phyloP scores from a whole-genome alignment of 2,888 invertebrate genomes.

The Microchrysa polita region DNA sequence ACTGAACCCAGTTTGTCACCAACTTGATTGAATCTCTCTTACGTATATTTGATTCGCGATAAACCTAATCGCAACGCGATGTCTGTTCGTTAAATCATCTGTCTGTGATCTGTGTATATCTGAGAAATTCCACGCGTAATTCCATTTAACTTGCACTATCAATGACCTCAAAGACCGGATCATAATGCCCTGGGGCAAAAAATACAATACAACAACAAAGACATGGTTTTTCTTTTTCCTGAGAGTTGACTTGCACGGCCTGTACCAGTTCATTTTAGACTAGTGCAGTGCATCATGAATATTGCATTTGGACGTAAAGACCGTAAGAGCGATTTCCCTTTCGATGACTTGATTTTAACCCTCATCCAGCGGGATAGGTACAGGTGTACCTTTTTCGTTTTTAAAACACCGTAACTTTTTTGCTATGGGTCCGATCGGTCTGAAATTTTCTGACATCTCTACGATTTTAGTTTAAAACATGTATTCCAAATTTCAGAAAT shows the following conservation, averaged over 20 bases:
- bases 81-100: conserved; percentile 1
- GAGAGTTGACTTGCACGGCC: not conserved
- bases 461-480: too few relatives aligned
- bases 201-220: too few relatives aligned
- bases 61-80: conserved; percentile 23
- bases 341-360: conserved; percentile 16
- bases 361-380: too few relatives aligned
- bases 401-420: too few relatives aligned
- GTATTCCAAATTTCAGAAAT: too few relatives aligned
- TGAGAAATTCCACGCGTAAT: conserved; percentile 28
- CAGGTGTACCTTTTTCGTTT: too few relatives aligned
- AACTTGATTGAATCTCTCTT: conserved; percentile 4
- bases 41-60: not conserved
- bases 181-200: conserved; percentile 16
- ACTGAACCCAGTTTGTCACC: conserved; percentile 1
- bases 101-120: not conserved
- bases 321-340: conserved; percentile 32
- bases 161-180: not conserved
- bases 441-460: too few relatives aligned
- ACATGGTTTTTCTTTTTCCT: conserved; percentile 16
- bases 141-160: conserved; percentile 10
- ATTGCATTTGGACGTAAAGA: not conserved
- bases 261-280: conserved; percentile 2
- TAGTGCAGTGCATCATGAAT: not conserved
- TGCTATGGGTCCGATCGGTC: too few relatives aligned